Evolutionary conservation across 2,113 vertebrate genomes (phyloP).

Genomic region (Probosciger aterrimus): DNA sequence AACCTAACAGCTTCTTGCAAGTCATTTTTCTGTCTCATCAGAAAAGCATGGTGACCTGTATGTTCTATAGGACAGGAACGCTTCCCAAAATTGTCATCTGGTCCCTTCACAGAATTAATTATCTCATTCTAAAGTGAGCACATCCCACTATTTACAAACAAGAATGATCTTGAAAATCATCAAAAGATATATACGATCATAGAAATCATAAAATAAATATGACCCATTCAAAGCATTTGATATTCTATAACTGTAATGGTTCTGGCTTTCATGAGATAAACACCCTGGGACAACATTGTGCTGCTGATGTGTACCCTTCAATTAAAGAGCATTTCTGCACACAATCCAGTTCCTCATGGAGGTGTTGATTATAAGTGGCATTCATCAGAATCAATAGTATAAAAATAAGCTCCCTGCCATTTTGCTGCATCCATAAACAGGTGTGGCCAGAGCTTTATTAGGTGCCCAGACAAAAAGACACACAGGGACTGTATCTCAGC

Average conservation of each 20-base stretch:
- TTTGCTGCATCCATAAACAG: constrained; percentile 45
- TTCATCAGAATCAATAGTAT: constrained; percentile 31
- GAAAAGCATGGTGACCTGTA: not conserved
- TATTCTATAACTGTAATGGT: not conserved
- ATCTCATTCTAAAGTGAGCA: not conserved
- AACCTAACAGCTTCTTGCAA: constrained; percentile 64
- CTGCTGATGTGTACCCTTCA: constrained; percentile 30
- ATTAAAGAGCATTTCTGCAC: constrained; percentile 51
- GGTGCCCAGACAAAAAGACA: constrained; percentile 41
- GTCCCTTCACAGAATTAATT: not conserved
- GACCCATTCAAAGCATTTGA: not conserved
- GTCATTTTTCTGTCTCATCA: constrained; percentile 29
- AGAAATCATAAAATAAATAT: not conserved
- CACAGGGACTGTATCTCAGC: not conserved
- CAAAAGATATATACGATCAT: not conserved
- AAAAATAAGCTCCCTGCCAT: constrained; percentile 57
- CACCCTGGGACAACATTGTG: not conserved
- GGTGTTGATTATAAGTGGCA: constrained; percentile 56
- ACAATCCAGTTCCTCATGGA: constrained; percentile 17
- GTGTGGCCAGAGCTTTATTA: constrained; percentile 41
- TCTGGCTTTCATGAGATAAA: constrained; percentile 38
- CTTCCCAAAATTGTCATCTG: constrained; percentile 19
- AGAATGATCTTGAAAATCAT: not conserved
- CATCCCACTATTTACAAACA: not conserved
- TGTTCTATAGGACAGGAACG: not conserved